Conservation (phyloP, 2,888 invertebrate species). For the Druceiella hillmani region DNA sequence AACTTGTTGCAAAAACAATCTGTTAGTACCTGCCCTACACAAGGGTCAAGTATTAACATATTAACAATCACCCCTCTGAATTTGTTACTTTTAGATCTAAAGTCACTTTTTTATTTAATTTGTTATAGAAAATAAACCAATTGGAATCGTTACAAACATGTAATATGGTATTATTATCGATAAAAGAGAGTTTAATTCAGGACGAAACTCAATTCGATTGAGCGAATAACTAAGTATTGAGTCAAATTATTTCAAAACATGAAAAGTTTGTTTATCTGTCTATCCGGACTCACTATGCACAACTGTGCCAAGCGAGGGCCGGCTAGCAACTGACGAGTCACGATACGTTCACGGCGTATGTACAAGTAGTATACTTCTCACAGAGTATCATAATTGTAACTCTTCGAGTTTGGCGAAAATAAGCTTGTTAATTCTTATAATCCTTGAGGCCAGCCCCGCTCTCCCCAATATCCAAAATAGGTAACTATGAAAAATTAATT, state of each 20-base stretch:
- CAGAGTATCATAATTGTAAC: background rate
- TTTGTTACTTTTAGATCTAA: background rate
- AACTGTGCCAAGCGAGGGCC: background rate
- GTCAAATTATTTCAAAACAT: background rate
- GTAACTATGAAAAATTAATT: too few species aligned
- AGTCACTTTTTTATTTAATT: background rate
- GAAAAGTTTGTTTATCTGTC: too few species aligned
- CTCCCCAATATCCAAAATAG: too few species aligned
- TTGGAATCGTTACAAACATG: background rate
- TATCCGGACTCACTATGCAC: too few species aligned
- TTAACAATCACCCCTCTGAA: too few species aligned
- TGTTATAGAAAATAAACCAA: background rate
- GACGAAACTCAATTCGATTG: background rate
- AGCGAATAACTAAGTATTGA: background rate
- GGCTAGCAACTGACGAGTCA: conserved; percentile 1
- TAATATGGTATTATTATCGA: background rate
- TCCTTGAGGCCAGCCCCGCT: background rate
- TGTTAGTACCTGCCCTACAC: background rate
- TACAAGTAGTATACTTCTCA: background rate
- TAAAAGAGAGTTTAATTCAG: background rate
- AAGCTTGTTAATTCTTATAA: background rate
- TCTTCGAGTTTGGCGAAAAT: background rate
- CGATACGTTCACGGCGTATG: background rate
- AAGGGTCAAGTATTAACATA: background rate
- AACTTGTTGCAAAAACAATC: background rate